Conservation (phyloP, 2,888 invertebrate genomes). For the Pyralis farinalis region DNA sequence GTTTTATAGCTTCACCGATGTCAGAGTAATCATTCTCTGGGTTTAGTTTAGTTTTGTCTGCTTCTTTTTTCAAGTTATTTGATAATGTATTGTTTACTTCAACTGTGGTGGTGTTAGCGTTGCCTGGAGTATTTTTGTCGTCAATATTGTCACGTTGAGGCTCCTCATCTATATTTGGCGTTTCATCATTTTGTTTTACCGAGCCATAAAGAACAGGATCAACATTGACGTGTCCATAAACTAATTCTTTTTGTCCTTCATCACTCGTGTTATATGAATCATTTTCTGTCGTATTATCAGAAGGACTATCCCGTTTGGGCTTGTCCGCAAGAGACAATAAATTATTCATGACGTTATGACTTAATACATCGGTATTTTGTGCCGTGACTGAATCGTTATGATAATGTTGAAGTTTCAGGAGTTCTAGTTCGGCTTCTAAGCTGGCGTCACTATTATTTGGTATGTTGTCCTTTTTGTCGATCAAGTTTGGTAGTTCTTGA, state of each 20-base stretch:
- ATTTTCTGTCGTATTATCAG: constrained; percentile 42
- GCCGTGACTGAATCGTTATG: constrained; percentile 39
- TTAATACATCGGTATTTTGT: constrained; percentile 38
- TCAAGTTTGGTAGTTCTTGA: constrained; percentile 48
- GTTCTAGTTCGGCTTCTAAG: constrained; percentile 69
- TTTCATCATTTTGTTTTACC: constrained; percentile 34
- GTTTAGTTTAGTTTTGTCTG: constrained; percentile 58
- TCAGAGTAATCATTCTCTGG: constrained; percentile 73
- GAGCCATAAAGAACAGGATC: constrained; percentile 58
- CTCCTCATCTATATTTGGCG: constrained; percentile 26
- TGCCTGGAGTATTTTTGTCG: constrained; percentile 16
- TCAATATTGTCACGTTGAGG: constrained; percentile 18
- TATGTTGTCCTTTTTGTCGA: constrained; percentile 59
- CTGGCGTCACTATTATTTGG: constrained; percentile 42
- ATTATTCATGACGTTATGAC: constrained; percentile 53
- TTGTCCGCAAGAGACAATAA: constrained; percentile 55
- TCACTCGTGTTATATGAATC: constrained; percentile 39
- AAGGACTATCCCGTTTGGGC: constrained; percentile 68
- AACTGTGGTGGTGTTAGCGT: constrained; percentile 20
- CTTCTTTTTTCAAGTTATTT: constrained; percentile 43
- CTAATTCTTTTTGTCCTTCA: constrained; percentile 67
- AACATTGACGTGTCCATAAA: constrained; percentile 68
- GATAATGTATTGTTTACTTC: constrained; percentile 23
- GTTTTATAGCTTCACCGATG: constrained; percentile 72
- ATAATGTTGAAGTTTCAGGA: constrained; percentile 59